Percentiles rank a stretch among this genome's conserved stretches.
phyloP scores from a whole-genome alignment of 2,888 invertebrate species.

The Beris chalybata region DNA sequence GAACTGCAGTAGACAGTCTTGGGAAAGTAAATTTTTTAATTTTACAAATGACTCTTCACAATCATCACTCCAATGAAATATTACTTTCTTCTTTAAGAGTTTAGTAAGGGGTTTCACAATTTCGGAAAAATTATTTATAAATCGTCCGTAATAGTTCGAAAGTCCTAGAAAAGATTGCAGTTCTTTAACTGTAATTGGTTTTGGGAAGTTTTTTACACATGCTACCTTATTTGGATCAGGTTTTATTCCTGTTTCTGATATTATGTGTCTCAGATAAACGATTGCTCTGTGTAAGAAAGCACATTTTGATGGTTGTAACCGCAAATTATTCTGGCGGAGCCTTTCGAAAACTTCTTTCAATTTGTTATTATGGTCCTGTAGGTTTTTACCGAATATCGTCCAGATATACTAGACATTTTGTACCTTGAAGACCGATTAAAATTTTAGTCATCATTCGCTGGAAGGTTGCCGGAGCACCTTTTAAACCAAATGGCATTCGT shows the following conservation, averaged over 20 bases:
- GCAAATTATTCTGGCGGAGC: conserved; percentile 39
- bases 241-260: conserved; percentile 43
- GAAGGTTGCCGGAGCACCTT: conserved; percentile 51
- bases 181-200: conserved; percentile 40
- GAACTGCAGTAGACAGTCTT: not conserved
- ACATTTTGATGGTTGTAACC: conserved; percentile 42
- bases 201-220: conserved; percentile 41
- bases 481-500: conserved; percentile 50
- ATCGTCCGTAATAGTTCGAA: conserved; percentile 49
- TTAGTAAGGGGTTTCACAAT: conserved; percentile 7
- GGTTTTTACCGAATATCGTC: conserved; percentile 46
- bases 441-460: conserved; percentile 51
- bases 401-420: conserved; percentile 47
- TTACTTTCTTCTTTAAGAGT: conserved; percentile 4
- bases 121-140: conserved; percentile 43
- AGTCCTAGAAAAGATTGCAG: conserved; percentile 44
- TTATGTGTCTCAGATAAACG: conserved; percentile 42
- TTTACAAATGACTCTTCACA: not conserved
- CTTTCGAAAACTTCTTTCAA: conserved; percentile 42
- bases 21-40: not conserved
- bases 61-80: conserved; percentile 9
- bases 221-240: conserved; percentile 43
- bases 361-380: conserved; percentile 43
- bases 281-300: conserved; percentile 41
- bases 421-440: conserved; percentile 46